Evolutionary conservation across 1,140 invertebrate genomes (phyloP), one percentile per base, ranked within the genome.

Genomic region (Lepidostoma basale): DNA sequence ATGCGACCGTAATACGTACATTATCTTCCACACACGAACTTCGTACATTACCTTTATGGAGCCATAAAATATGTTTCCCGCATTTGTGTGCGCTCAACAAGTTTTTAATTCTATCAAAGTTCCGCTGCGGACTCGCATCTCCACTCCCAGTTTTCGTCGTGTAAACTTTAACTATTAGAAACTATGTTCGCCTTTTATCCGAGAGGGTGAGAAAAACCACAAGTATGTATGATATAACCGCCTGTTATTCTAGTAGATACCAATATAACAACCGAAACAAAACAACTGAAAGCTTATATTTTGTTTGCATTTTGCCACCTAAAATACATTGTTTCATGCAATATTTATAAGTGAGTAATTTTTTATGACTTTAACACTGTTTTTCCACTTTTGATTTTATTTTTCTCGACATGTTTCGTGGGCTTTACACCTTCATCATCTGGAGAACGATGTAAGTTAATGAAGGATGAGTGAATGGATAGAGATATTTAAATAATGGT

Each of bases 131-230:
- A 23, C 8, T 49, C 23, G 20, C 45, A n/a, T n/a, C 45, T n/a
- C 9, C 14, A 36, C 9, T 36, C 10, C 33, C 33, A 9, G 25
- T 49, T 49, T 49, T 49, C 45, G 23, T 23, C 6, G 25, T 25
- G 22, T 49, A 49, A 49, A 49, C 20, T 49, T 49, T 49, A 22
- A 23, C 22, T 49, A 49, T 49, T 23, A 49, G 45, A 49, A 49
- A 49, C 45, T 49, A 49, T 23, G 22, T 23, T 12, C 25, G 9
- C 22, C 2, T 25, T n/a, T n/a, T n/a, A n/a, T n/a, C n/a, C n/a
- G n/a, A 49, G 45, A 12, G 8, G 22, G 20, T 16, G 9, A 5
- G 2, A 49, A 23, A 20, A 0, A 3, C 42, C 3, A 18, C 9
- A 3, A 49, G 10, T 3, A 23, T 12, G 45, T 22, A 10, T 9